Evolutionary conservation across 2,113 vertebrate species (phyloP).

Genomic region (Pseudorhombus dupliciocellatus): DNA sequence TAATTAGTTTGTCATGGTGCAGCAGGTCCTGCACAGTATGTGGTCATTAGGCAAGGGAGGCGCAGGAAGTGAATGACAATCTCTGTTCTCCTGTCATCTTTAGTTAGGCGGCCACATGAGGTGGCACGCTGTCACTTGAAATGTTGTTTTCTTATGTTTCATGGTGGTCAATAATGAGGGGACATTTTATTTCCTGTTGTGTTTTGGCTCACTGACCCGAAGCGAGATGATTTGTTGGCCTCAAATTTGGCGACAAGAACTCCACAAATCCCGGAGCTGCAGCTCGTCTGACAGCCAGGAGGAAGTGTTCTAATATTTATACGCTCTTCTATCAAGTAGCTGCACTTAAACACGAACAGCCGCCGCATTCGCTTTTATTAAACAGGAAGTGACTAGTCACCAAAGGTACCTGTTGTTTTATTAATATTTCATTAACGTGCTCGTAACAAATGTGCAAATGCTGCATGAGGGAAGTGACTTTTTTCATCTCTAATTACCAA

Average conservation of each 20-base stretch:
- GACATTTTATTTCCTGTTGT: conserved; percentile 18
- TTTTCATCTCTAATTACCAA: conserved; percentile 65
- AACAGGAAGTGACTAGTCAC: conserved; percentile 42
- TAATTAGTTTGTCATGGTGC: conserved; percentile 78
- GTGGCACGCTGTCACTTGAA: conserved; percentile 26
- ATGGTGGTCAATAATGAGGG: conserved; percentile 43
- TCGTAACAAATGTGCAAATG: conserved; percentile 35
- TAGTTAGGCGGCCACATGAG: conserved; percentile 24
- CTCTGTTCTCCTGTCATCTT: conserved; percentile 41
- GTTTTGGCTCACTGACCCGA: conserved; percentile 50
- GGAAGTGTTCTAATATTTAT: conserved; percentile 2
- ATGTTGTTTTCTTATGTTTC: conserved; percentile 29
- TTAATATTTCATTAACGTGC: conserved; percentile 50
- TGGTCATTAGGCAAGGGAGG: conserved; percentile 65
- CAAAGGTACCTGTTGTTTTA: conserved; percentile 46
- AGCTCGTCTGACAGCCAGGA: neutral
- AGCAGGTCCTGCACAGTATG: conserved; percentile 61
- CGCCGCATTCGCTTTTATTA: conserved; percentile 31
- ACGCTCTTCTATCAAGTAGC: conserved; percentile 1
- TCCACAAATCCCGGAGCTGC: neutral
- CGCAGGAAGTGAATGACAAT: conserved; percentile 52
- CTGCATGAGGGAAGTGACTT: conserved; percentile 41
- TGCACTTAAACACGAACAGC: conserved; percentile 5
- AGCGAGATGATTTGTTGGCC: conserved; percentile 33
- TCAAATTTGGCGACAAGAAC: conserved; percentile 41